phyloP scores from a whole-genome alignment of 2,888 invertebrate genomes.

The Timandra comae region DNA sequence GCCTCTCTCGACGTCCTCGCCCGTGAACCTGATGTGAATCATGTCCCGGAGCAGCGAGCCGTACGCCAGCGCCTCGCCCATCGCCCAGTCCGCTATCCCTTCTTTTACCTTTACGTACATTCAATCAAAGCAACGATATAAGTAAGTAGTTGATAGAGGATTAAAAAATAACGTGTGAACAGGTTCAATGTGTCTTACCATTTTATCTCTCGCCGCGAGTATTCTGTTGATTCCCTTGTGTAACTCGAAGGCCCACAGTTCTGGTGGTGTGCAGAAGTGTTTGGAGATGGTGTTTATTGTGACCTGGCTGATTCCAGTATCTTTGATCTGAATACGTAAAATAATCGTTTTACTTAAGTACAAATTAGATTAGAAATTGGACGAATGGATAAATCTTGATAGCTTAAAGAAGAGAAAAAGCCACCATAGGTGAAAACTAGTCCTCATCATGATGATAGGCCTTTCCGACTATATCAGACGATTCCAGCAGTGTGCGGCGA shows the following conservation, averaged over 20 bases:
- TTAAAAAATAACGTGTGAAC: no score
- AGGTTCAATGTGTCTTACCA: no score
- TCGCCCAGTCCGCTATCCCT: conserved; percentile 85
- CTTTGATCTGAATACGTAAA: conserved; percentile 33
- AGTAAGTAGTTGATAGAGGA: conserved; percentile 2
- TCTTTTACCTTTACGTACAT: no score
- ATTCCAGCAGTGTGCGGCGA: no score
- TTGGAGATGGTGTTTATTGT: conserved; percentile 48
- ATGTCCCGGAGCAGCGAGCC: conserved; percentile 85
- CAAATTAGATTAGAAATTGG: no score
- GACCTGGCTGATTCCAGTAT: conserved; percentile 47
- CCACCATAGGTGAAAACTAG: no score
- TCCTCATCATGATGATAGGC: no score
- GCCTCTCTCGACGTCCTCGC: conserved; percentile 89
- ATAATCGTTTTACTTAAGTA: no score
- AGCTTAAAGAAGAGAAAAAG: no score
- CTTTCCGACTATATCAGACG: no score
- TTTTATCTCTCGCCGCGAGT: conserved; percentile 45
- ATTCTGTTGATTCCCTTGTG: conserved; percentile 59
- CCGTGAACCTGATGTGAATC: conserved; percentile 84
- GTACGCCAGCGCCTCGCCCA: conserved; percentile 87
- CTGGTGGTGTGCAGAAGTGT: conserved; percentile 57
- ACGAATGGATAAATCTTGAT: no score
- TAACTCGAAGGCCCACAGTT: conserved; percentile 59
- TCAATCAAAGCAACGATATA: conserved; percentile 16